phyloP scores from a whole-genome alignment of 2,888 invertebrate species.

The Volucella bombylans region DNA sequence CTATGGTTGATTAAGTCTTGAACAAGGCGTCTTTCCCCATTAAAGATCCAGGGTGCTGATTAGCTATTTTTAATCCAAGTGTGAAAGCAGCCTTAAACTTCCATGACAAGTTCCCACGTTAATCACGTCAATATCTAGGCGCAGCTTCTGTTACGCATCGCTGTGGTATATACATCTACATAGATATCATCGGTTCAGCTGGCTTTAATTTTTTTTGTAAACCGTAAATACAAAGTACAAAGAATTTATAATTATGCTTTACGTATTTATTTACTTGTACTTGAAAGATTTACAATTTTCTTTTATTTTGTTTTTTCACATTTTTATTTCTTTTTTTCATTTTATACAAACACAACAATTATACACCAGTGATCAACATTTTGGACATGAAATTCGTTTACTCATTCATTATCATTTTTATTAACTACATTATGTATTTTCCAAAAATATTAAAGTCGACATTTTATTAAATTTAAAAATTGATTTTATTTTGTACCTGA shows the following conservation, averaged over 20 bases:
- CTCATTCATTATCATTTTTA: background rate
- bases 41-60: no score
- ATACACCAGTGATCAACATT: conserved; percentile 14
- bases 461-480: conserved; percentile 40
- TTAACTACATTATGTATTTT: conserved; percentile 28
- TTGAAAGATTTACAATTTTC: conserved; percentile 30
- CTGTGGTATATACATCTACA: no score
- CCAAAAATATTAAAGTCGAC: conserved; percentile 44
- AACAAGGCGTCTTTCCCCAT: no score
- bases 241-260: background rate
- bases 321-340: conserved; percentile 40
- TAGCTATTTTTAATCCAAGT: no score
- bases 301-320: conserved; percentile 3
- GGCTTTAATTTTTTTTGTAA: no score
- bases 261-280: conserved; percentile 43
- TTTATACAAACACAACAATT: conserved; percentile 50
- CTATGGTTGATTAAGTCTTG: no score
- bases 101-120: no score
- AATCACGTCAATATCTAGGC: no score
- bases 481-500: conserved; percentile 59
- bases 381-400: conserved; percentile 34
- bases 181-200: no score
- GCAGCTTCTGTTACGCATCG: no score
- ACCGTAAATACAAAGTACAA: no score
- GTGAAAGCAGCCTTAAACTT: no score